Evolutionary conservation across 2,113 vertebrate species (phyloP), one percentile per base, ranked within the genome.

Genomic region (Arvicanthis niloticus): DNA sequence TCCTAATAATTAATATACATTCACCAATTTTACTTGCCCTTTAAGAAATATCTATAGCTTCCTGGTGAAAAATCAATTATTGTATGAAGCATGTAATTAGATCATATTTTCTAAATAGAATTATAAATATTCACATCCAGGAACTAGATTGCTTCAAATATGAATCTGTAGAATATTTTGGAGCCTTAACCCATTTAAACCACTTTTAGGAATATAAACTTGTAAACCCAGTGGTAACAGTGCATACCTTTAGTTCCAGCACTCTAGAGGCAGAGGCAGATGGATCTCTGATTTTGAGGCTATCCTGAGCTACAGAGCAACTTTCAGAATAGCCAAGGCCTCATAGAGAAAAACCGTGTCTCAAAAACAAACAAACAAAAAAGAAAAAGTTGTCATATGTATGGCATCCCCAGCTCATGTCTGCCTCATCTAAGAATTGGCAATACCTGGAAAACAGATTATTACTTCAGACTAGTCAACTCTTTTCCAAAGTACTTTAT

Each of bases 31-130:
- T 58, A 15, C 90, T 94, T 77, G 7, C 45, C 40, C 73, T 78
- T 88, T 81, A 95, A 91, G 60, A 19, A 58, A 80, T 42, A 40
- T 16, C 21, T 58, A 9, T 0, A 3, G 22, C 72, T 68, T 75
- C 42, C 42, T 88, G 84, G 21, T 80, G 26, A 70, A 94, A 94
- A 96, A 11, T 31, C 11, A 89, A 34, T 76, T 65, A 91, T 67
- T 78, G 70, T 17, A 11, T 40, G 91, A 87, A 84, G 11, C 12
- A 40, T 75, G 29, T 62, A 67, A 1, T 34, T 77, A 8, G 40
- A 37, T 94, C 7, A 19, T 67, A 80, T n/a, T 93, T 84, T 90
- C 37, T 89, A 53, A 70, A 73, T 95, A 53, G 42, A 73, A 89
- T 91, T 86, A 80, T 73, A 78, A 65, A 89, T 80, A 40, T 89